phyloP scores from a whole-genome alignment of 2,113 vertebrate species.

The Garra rufa region DNA sequence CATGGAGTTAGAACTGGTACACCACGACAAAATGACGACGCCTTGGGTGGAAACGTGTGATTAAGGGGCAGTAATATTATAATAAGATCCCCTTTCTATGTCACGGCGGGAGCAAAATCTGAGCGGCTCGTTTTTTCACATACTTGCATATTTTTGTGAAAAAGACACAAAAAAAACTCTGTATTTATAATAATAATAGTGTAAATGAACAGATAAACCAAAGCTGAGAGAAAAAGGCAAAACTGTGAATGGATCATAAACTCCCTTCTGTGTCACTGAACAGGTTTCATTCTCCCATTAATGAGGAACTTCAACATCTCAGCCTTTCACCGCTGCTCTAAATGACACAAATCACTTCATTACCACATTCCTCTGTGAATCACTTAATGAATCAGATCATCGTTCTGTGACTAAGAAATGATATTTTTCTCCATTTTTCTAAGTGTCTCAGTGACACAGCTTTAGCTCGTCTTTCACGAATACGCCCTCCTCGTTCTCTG shows the following conservation, averaged over 20 bases:
- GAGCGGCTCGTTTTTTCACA: no score
- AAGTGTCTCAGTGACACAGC: background rate
- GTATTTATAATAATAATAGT: slow-evolving; percentile 3
- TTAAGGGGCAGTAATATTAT: no score
- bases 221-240: background rate
- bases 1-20: no score
- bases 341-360: slow-evolving; percentile 33
- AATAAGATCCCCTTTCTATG: no score
- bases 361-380: background rate
- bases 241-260: background rate
- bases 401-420: background rate
- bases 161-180: no score
- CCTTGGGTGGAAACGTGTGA: no score
- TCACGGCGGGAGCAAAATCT: no score
- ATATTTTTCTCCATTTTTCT: slow-evolving; percentile 20
- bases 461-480: slow-evolving; percentile 16
- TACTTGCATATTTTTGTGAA: no score
- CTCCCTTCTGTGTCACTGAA: background rate
- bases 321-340: slow-evolving; percentile 18
- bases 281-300: slow-evolving; percentile 25
- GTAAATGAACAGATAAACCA: background rate
- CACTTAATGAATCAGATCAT: slow-evolving; percentile 13
- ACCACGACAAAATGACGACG: no score
- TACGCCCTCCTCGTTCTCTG: slow-evolving; percentile 22
- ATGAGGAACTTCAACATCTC: slow-evolving; percentile 14